Percentiles rank a stretch among this genome's conserved stretches.
These are phyloP conservation scores for Congeria kusceri DNA, from an alignment of 2,888 invertebrate genomes.

Conservation along the genomic window DNA sequence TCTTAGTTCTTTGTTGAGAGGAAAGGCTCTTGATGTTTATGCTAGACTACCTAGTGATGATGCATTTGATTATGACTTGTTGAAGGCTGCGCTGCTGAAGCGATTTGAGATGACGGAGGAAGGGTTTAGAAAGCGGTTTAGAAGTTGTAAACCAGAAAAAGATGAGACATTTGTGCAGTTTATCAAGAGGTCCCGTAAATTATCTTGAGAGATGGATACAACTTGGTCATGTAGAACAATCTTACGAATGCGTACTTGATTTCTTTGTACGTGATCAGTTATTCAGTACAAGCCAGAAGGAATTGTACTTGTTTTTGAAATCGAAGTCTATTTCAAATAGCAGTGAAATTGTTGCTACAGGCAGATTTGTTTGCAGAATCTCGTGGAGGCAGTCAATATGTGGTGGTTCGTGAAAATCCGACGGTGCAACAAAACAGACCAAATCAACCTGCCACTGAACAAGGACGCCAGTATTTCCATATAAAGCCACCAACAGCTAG, in stretches of 20 bases:
- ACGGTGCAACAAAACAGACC: background rate
- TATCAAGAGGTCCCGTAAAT: background rate
- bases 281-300: background rate
- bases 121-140: background rate
- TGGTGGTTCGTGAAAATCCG: background rate
- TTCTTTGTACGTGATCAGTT: background rate
- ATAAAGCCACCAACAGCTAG: background rate
- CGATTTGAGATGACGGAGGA: background rate
- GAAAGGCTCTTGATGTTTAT: slow-evolving; percentile 1
- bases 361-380: background rate
- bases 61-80: background rate
- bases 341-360: background rate
- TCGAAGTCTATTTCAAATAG: background rate
- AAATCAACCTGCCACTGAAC: background rate
- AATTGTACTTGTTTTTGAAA: slow-evolving; percentile 4
- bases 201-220: slow-evolving; percentile 3
- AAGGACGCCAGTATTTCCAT: background rate
- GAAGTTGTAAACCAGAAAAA: background rate
- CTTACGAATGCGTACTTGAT: background rate
- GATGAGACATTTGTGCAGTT: slow-evolving; percentile 2
- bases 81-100: background rate
- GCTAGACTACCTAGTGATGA: background rate
- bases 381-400: background rate
- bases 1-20: background rate
- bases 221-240: background rate